Evolutionary conservation across 2,797 vertebrate genomes (phyloP), one percentile per base, ranked within the genome.

Genomic region (Pitangus sulphuratus): DNA sequence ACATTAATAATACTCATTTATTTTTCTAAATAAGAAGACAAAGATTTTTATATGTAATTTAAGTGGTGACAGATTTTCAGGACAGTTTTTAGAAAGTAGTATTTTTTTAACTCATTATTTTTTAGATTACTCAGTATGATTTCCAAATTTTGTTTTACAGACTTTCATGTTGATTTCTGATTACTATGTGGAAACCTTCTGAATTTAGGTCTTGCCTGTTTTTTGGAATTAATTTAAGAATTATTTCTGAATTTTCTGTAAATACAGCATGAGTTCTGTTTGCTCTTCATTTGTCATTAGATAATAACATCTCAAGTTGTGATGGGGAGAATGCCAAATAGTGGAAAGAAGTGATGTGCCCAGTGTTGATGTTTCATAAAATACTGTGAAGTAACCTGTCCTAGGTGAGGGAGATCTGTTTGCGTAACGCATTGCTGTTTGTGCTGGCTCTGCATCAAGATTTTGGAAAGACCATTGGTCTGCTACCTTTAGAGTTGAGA

Each of bases 21-120:
- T 24, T n/a, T 68, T 85, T 48, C 64, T 24, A 16, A 62, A 31
- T 57, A 80, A 39, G 45, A 35, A 2, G 10, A 39, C 8, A 33
- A 8, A 61, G 8, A 66, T 66, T 92, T 76, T 6, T 35, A 2
- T 28, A 8, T 4, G 11, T 60, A 51, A 8, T 76, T 82, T 24
- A 81, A 24, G 14, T 87, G n/a, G 19, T 45, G 69, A 31, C 21
- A 47, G 47, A 37, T 84, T 90, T 95, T 82, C 39, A 62, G 81
- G 31, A 69, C 28, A 33, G 8, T 68, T 8, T 71, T 85, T 80
- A 35, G 4, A 56, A 20, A 35, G 26, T 56, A 26, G 5, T 58
- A 11, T 44, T 30, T 5, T 6, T 61, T 77, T 40, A 45, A 26
- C 16, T 71, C 30, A 22, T 66, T 56, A 2, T 6, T 75, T 74